Base-by-base conservation (phyloP, 1,140 invertebrate genomes). In the Phthorimaea operculella region DNA sequence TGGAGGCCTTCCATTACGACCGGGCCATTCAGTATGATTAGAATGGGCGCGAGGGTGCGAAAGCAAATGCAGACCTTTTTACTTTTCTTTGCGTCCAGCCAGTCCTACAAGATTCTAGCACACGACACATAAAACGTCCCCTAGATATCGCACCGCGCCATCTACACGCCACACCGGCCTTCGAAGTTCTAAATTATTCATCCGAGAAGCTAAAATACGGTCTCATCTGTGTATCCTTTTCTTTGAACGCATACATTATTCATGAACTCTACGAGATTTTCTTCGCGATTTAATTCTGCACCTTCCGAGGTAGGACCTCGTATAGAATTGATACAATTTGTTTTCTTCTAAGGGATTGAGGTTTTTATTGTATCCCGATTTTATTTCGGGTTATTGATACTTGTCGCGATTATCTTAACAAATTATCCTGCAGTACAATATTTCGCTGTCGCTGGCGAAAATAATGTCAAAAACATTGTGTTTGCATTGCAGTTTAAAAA, bases 161-260 rank as follows among this genome's bases (percentile, higher is more conserved):
- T 64, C 59, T 52, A 55, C 44, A 51, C 61, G 57, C 57, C 54
- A 12, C 33, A 15, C 18, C 39, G 28, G 33, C 33, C 50, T 39
- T 59, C 51, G 45, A 36, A 21, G 49, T 47, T 57, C 60, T 74
- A 76, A 77, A 71, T 76, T 76, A 77, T 79, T 76, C 70, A 81
- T 61, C 68, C 64, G 63, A 68, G 64, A 53, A 70, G 66, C 64
- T 68, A 68, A 76, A 78, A 72, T 70, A 76, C 66, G 65, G 48
- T 60, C 69, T 73, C 69, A 73, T 75, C 65, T 70, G 66, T 68
- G 67, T 70, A 73, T 65, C 66, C 64, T 60, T 68, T 73, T 70
- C 67, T 64, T 66, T 65, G 65, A 67, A 68, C 63, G 28, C 42
- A 77, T 81, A 55, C 66, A 74, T 81, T 77, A 81, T 81, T 79